These are phyloP conservation scores for Zophobas morio DNA, from an alignment of 1,140 invertebrate species.

Conservation along the genomic window DNA sequence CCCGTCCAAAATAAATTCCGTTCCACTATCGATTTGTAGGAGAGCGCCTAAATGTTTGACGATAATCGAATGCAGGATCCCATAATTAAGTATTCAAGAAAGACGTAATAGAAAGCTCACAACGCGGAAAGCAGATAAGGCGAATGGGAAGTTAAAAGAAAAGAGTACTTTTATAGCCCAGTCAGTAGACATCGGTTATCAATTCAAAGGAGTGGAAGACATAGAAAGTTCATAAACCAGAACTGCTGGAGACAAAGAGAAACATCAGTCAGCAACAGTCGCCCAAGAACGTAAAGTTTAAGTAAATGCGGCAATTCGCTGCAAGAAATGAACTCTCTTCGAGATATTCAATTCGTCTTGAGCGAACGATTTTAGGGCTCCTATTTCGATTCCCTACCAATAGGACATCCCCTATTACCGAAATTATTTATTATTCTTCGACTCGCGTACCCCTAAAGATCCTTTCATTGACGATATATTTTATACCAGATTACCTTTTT, in stretches of 20 bases:
- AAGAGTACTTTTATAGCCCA: conserved; percentile 50
- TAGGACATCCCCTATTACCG: background rate
- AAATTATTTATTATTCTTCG: conserved; percentile 1
- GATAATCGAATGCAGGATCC: conserved; percentile 44
- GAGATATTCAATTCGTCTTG: conserved; percentile 59
- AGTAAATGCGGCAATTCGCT: conserved; percentile 62
- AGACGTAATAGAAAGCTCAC: conserved; percentile 46
- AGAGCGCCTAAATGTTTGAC: conserved; percentile 37
- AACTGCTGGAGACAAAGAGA: conserved; percentile 59
- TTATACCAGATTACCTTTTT: background rate
- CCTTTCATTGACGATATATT: background rate
- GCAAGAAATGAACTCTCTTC: conserved; percentile 60
- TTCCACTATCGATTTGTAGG: conserved; percentile 16
- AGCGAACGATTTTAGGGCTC: conserved; percentile 21
- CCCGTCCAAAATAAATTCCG: conserved; percentile 34
- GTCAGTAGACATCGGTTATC: conserved; percentile 57
- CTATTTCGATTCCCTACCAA: background rate
- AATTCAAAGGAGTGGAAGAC: conserved; percentile 55
- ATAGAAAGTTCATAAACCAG: conserved; percentile 57
- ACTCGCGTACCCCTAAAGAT: background rate
- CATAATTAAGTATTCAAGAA: conserved; percentile 45
- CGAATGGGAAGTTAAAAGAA: conserved; percentile 45
- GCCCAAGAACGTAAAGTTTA: conserved; percentile 61
- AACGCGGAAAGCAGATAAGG: conserved; percentile 52
- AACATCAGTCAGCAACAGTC: conserved; percentile 63